Conservation (phyloP, 92 coral and sea anemone species). For the Zoanthus solanderi region DNA sequence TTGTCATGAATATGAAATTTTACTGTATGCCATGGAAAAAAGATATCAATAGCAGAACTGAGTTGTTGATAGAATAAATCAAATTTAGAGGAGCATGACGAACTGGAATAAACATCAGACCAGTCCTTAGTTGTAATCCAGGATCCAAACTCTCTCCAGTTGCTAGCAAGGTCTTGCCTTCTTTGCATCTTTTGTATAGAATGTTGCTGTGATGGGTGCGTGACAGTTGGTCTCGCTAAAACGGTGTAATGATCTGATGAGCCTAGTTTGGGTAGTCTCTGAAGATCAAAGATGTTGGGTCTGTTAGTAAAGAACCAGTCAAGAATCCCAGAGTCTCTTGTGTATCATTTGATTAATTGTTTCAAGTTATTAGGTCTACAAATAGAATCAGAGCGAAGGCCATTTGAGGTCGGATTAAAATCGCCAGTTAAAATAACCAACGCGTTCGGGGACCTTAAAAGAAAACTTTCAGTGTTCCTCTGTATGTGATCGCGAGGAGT, state of each 20-base stretch:
- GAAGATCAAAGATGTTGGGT: not conserved
- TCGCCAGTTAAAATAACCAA: too few species aligned
- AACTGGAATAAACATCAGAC: not conserved
- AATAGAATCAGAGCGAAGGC: too few species aligned
- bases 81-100: constrained; percentile 46
- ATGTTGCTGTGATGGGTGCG: not conserved
- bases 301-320: not conserved
- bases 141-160: not conserved
- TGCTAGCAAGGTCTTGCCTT: not conserved
- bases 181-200: too few species aligned
- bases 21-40: constrained; percentile 56
- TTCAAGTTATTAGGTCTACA: too few species aligned
- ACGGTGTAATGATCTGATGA: not conserved
- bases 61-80: constrained; percentile 49
- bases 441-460: too few species aligned
- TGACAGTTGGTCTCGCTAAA: not conserved
- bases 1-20: constrained; percentile 43
- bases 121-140: constrained; percentile 10
- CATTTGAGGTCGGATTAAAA: too few species aligned
- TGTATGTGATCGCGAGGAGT: too few species aligned
- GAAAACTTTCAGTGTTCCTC: too few species aligned
- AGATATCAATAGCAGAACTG: constrained; percentile 38
- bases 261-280: not conserved
- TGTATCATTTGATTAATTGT: too few species aligned
- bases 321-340: too few species aligned